Percentiles rank a stretch among this genome's conserved stretches.
Evolutionary conservation across 2,113 vertebrate species (phyloP).

Genomic region (Gasterosteus nipponicus): DNA sequence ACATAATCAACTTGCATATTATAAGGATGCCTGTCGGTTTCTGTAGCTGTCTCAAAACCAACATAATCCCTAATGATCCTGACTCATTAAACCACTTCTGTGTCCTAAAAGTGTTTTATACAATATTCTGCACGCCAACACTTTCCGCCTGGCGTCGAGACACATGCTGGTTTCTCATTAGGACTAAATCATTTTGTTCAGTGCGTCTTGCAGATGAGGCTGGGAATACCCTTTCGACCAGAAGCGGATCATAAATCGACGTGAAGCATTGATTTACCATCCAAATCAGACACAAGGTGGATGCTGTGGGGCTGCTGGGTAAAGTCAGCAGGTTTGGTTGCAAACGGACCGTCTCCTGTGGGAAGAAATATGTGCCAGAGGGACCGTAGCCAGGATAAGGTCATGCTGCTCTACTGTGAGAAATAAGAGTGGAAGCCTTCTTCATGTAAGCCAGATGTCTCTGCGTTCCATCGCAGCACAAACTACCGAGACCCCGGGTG

Average conservation of each 20-base stretch:
- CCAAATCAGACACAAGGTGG: slow-evolving; percentile 24
- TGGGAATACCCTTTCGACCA: slow-evolving; percentile 11
- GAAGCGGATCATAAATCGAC: slow-evolving; percentile 16
- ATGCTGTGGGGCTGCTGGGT: slow-evolving; percentile 31
- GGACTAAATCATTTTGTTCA: slow-evolving; percentile 6
- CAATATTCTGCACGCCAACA: not conserved
- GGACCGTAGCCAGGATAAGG: slow-evolving; percentile 76
- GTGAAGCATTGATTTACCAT: slow-evolving; percentile 12
- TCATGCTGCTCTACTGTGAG: slow-evolving; percentile 76
- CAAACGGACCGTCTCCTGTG: slow-evolving; percentile 66
- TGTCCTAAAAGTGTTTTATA: not conserved
- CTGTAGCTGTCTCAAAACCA: not conserved
- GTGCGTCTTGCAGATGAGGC: slow-evolving; percentile 3
- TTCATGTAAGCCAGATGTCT: slow-evolving; percentile 84
- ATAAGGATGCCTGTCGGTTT: not conserved
- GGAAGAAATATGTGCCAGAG: slow-evolving; percentile 75
- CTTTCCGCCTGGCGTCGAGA: not conserved
- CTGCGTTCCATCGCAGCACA: slow-evolving; percentile 66
- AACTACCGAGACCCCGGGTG: slow-evolving; percentile 51
- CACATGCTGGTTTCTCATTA: not conserved
- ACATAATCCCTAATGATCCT: not conserved
- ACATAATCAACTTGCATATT: not conserved
- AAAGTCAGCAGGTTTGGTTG: slow-evolving; percentile 47
- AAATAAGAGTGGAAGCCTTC: slow-evolving; percentile 69
- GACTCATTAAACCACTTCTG: slow-evolving; percentile 2